Conservation (phyloP, 1,140 invertebrate genomes). For the Cydia pomonella region DNA sequence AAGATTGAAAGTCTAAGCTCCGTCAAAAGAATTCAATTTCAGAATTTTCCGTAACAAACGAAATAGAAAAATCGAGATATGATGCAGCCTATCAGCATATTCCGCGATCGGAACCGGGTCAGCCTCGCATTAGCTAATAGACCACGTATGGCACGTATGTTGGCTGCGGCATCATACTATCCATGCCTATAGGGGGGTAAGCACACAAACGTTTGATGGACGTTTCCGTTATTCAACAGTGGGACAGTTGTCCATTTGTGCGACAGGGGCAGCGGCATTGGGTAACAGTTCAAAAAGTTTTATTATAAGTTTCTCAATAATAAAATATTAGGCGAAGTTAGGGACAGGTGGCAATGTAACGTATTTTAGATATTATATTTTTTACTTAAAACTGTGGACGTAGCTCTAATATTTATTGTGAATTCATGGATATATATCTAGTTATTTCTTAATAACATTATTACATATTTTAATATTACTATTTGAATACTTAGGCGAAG, state of each 20-base stretch:
- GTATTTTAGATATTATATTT: too few species aligned
- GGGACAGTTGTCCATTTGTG: neutral
- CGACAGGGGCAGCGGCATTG: too few species aligned
- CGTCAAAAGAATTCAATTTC: neutral
- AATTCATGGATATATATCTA: too few species aligned
- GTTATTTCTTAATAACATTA: too few species aligned
- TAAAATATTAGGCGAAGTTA: too few species aligned
- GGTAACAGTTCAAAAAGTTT: too few species aligned
- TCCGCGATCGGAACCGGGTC: slow-evolving; percentile 2
- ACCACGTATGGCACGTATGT: neutral
- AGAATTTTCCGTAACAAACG: neutral
- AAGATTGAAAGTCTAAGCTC: neutral
- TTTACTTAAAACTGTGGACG: too few species aligned
- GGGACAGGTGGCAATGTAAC: too few species aligned
- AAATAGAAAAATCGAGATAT: slow-evolving; percentile 5
- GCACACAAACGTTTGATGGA: neutral
- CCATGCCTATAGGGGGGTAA: neutral
- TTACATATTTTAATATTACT: too few species aligned
- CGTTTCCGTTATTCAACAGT: neutral
- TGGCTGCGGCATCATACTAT: neutral
- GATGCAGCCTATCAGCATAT: slow-evolving; percentile 4
- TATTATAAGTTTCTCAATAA: too few species aligned
- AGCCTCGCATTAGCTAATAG: slow-evolving; percentile 3
- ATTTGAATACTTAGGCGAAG: too few species aligned
- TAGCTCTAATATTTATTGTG: too few species aligned